Evolutionary conservation across 2,888 invertebrate genomes (phyloP).

Genomic region (Sinopyrophorus schimmeli): DNA sequence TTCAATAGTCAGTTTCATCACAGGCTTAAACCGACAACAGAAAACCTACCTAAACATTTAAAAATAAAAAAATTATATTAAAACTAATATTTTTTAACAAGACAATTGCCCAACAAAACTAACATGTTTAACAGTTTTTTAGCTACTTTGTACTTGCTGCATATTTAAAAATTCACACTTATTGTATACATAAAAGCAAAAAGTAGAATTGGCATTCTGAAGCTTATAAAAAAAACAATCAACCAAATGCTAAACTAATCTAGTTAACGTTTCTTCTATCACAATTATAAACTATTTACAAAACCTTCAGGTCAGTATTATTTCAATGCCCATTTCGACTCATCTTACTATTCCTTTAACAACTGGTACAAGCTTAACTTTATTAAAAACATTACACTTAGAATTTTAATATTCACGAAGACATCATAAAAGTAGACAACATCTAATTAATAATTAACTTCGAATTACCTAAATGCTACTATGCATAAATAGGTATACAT

Average conservation of each 20-base stretch:
- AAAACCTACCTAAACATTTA: not conserved
- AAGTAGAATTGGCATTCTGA: constrained; percentile 3
- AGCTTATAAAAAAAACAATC: constrained; percentile 7
- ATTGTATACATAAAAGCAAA: constrained; percentile 2
- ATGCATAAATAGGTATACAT: constrained; percentile 42
- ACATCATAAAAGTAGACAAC: constrained; percentile 34
- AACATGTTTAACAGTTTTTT: constrained; percentile 16
- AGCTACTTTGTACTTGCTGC: constrained; percentile 24
- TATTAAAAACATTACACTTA: constrained; percentile 38
- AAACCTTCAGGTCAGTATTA: constrained; percentile 12
- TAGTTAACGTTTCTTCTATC: constrained; percentile 23
- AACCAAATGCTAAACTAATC: constrained; percentile 14
- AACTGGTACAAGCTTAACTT: constrained; percentile 27
- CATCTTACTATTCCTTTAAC: constrained; percentile 18
- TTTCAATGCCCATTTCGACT: constrained; percentile 14
- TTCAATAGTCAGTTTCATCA: constrained; percentile 10
- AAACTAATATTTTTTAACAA: not conserved
- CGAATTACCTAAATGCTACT: constrained; percentile 33
- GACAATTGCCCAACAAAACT: constrained; percentile 8
- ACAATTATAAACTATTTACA: constrained; percentile 31
- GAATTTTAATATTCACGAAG: constrained; percentile 36
- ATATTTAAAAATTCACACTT: constrained; percentile 9
- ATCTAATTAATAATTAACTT: constrained; percentile 35
- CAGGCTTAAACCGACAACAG: constrained; percentile 13
- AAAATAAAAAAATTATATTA: not conserved